A percentile compares a stretch with the other conserved stretches of the same genome.
Evolutionary conservation across 2,888 invertebrate genomes (phyloP).

Genomic region (Cylloceria caligata): DNA sequence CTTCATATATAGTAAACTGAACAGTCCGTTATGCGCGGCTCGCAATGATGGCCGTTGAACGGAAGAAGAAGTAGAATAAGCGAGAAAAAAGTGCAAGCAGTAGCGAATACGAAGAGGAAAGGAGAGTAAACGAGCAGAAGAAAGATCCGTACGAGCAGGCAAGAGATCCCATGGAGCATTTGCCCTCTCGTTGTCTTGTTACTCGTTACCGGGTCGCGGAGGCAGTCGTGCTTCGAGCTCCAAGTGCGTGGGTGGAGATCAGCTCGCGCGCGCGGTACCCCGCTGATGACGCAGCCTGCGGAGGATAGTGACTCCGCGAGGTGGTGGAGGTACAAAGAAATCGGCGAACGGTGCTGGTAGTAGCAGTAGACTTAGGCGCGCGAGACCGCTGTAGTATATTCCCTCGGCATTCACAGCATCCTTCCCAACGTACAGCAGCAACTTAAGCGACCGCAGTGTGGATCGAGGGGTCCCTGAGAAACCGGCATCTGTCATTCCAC

Average conservation of each 20-base stretch:
- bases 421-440: neutral
- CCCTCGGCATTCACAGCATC: constrained; percentile 27
- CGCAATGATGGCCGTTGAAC: neutral
- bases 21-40: neutral
- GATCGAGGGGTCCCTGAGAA: constrained; percentile 43
- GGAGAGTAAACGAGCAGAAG: constrained; percentile 27
- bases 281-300: constrained; percentile 70
- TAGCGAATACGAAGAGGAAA: neutral
- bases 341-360: constrained; percentile 30
- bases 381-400: neutral
- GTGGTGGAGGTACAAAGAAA: constrained; percentile 14
- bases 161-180: constrained; percentile 41
- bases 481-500: constrained; percentile 76
- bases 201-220: constrained; percentile 57
- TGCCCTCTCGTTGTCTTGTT: constrained; percentile 65
- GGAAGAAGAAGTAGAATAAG: constrained; percentile 12
- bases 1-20: constrained; percentile 1
- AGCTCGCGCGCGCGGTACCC: constrained; percentile 60
- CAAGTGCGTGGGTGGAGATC: constrained; percentile 74
- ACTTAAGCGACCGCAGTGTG: neutral
- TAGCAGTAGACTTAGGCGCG: neutral
- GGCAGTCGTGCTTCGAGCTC: constrained; percentile 58
- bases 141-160: constrained; percentile 54
- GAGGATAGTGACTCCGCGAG: constrained; percentile 39
- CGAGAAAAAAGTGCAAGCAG: neutral